Evolutionary conservation across 2,888 invertebrate genomes (phyloP).

Genomic region (Morpho helenor): DNA sequence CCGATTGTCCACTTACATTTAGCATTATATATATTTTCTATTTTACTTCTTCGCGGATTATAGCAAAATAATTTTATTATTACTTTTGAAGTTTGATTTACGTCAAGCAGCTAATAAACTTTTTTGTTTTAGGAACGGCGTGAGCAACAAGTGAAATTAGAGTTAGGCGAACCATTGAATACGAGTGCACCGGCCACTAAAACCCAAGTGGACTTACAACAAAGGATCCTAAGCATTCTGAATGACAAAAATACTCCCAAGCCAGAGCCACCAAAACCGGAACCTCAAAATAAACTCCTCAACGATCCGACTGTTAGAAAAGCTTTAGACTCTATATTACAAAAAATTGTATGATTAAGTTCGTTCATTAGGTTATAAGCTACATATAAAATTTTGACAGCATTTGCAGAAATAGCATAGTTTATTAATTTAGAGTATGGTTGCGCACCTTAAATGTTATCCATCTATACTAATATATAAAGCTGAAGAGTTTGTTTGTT

Average conservation of each 20-base stretch:
- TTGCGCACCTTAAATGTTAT: too few species aligned
- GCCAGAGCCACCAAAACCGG: slow-evolving; percentile 32
- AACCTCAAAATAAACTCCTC: slow-evolving; percentile 78
- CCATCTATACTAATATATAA: too few species aligned
- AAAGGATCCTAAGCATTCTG: slow-evolving; percentile 87
- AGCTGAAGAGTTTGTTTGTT: too few species aligned
- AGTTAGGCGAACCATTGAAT: slow-evolving; percentile 83
- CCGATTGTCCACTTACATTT: too few species aligned
- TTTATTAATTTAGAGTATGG: too few species aligned
- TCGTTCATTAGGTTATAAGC: not conserved
- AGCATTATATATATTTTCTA: too few species aligned
- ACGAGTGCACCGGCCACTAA: slow-evolving; percentile 62
- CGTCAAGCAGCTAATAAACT: not conserved
- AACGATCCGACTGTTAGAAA: slow-evolving; percentile 89
- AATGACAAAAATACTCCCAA: slow-evolving; percentile 79
- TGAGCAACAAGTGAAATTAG: slow-evolving; percentile 86
- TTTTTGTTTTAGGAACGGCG: slow-evolving; percentile 79
- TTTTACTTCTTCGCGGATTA: too few species aligned
- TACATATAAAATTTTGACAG: not conserved
- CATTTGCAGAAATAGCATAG: too few species aligned
- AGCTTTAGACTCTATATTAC: slow-evolving; percentile 85
- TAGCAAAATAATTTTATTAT: too few species aligned
- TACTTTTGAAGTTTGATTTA: too few species aligned
- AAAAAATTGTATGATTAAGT: slow-evolving; percentile 47
- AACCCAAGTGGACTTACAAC: slow-evolving; percentile 86